Evolutionary conservation across 1,140 invertebrate species (phyloP), one percentile per base, ranked within the genome.

Genomic region (Akabosia matsudoensis): DNA sequence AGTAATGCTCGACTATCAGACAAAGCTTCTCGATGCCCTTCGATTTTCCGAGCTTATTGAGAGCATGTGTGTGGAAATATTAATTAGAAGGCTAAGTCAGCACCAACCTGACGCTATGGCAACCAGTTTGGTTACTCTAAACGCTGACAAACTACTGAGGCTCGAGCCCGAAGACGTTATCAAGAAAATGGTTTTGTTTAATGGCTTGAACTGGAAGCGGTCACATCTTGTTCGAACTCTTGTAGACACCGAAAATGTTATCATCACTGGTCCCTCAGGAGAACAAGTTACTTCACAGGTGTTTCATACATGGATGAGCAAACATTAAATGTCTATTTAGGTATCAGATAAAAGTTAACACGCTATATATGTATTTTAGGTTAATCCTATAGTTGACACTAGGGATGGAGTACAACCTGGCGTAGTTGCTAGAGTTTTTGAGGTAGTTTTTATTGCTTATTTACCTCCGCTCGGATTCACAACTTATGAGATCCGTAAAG

Each of bases 1-100:
- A 74, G 94, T 96, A 0, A 96, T 96, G 94, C 89, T 91, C 56
- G 94, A 97, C 82, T 97, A 96, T 82, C 93, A 92, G 0, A 86
- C 92, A 33, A 93, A 93, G 82, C 81, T 96, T 4, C 93, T 94
- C 79, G 91, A 93, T 74, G 92, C 92, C 24, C 28, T 67, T 1
- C 24, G 28, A 31, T 31, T 67, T 30, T 67, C 61, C 3, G 61
- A 67, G 31, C 28, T 30, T 22, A 67, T 67, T 13, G 26, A 67
- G 31, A 61, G 24, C 30, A n/a, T 7, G 28, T 67, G 61, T 31
- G 24, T 28, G 26, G 31, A 31, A 30, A 4, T 61, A 3, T 10
- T 67, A 10, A 7, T 67, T 10, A 2, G 31, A 67, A 28, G 61
- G n/a, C 61, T 30, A 31, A 10, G 24, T 22, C 54, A 13, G 10